phyloP scores from a whole-genome alignment of 2,797 vertebrate species.

The Philypnodon macrostomus region DNA sequence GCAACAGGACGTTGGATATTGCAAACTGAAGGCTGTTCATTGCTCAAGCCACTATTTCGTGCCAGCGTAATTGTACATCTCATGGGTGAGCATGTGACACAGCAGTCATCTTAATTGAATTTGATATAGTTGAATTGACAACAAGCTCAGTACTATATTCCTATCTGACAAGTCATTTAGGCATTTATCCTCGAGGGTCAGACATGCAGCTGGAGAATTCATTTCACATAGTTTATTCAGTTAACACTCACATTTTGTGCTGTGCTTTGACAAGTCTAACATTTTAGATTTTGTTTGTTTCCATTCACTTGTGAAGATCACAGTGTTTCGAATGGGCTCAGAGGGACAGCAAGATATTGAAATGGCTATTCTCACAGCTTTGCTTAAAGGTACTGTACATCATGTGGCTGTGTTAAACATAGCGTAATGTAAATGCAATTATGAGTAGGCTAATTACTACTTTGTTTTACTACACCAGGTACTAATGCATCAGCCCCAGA shows the following conservation, averaged over 20 bases:
- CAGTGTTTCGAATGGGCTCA: constrained; percentile 95
- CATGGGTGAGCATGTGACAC: constrained; percentile 66
- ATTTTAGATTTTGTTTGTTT: not conserved
- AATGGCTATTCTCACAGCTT: constrained; percentile 95
- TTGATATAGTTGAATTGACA: too few species aligned
- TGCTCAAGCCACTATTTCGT: constrained; percentile 49
- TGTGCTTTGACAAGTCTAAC: too few species aligned
- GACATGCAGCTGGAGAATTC: too few species aligned
- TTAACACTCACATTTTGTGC: too few species aligned
- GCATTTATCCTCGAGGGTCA: constrained; percentile 15
- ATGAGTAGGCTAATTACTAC: not conserved
- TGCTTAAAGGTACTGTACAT: constrained; percentile 87
- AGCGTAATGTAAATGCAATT: not conserved
- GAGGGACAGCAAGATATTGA: constrained; percentile 96
- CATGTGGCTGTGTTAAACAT: not conserved
- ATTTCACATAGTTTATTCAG: too few species aligned
- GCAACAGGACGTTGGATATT: not conserved
- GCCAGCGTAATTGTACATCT: constrained; percentile 64
- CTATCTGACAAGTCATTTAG: constrained; percentile 34
- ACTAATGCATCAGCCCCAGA: constrained; percentile 95
- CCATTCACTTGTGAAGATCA: constrained; percentile 81
- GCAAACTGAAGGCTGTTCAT: constrained; percentile 17
- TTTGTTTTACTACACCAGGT: constrained; percentile 70
- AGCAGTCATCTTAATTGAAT: constrained; percentile 45
- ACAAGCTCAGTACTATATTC: constrained; percentile 51